These are phyloP conservation scores for Corvus cornix DNA, from an alignment of 2,113 vertebrate genomes.

Conservation along the genomic window DNA sequence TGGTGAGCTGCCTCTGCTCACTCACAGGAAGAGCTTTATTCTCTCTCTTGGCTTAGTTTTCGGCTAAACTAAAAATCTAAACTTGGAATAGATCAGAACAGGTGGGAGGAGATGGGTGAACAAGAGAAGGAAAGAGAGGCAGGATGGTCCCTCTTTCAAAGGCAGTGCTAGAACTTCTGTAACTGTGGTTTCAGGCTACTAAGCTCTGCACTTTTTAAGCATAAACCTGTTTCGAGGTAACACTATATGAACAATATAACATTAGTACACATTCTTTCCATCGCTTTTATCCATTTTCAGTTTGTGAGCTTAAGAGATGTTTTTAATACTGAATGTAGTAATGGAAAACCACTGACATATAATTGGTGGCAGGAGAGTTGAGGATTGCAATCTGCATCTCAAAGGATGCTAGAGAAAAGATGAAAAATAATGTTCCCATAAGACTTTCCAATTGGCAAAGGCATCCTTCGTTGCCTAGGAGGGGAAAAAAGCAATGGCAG, in stretches of 20 bases:
- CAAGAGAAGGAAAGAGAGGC: background rate
- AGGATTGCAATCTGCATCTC: background rate
- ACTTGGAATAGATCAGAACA: background rate
- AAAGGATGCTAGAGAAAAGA: background rate
- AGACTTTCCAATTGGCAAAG: background rate
- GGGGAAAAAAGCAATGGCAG: background rate
- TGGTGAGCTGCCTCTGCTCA: background rate
- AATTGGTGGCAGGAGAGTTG: background rate
- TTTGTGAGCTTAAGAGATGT: background rate
- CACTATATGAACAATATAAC: background rate
- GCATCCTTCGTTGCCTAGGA: background rate
- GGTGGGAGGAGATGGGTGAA: background rate
- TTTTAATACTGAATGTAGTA: background rate
- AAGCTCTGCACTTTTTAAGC: background rate
- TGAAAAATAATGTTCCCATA: background rate
- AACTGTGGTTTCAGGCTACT: background rate
- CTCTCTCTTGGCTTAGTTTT: background rate
- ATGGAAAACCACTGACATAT: conserved; percentile 3
- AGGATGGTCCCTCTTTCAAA: background rate
- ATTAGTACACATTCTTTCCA: background rate
- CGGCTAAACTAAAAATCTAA: background rate
- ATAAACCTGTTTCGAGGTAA: background rate
- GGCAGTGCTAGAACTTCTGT: background rate
- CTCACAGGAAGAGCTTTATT: background rate
- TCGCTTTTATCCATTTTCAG: background rate